Base-by-base conservation (phyloP, 2,797 vertebrate genomes). In the Salmo trutta region DNA sequence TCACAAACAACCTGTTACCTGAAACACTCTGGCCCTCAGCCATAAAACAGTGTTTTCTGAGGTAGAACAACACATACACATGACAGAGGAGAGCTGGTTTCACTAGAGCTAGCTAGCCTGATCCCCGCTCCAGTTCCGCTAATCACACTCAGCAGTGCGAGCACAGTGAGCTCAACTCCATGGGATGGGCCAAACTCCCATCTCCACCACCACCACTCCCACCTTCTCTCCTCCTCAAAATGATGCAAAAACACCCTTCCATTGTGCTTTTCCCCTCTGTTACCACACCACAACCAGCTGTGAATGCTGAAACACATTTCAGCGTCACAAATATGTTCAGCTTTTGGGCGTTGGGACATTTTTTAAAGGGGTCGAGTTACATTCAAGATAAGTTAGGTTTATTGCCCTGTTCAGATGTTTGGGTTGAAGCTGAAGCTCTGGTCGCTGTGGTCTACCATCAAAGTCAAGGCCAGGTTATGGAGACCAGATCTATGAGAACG, bases 161-260 rank as follows among this genome's bases (percentile, higher is more conserved):
- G 77, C 79, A 78, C 76, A 66, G 85, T 92, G 89, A 91, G 87
- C 90, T 93, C 92, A 93, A 86, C 86, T 94, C 93, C 92, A 90
- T 78, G 41, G 74, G 56, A 41, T 81, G 51, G 74, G 91, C 92
- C 92, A 93, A 89, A 82, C 86, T 90, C 84, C 76, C 87, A 88
- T 90, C 88, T 86, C 85, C 81, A 86, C 82, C 82, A 75, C 71
- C 76, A 4, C 79, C 72, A 82, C 33, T 53, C 3, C 24, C 71
- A 56, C 14, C 52, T 73, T 19, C 27, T 33, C 27, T 31, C 6
- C 71, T 56, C 69, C 66, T 16, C 65, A 33, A 3, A 56, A 70
- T 52, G 5, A 74, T 51, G 53, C 71, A 52, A 74, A 56, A 73
- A 76, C 62, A 33, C 17, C 19, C 29, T 72, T 17, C 36, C n/a